These are phyloP conservation scores for Momotus momota DNA, from an alignment of 2,797 vertebrate genomes.

Conservation along the genomic window DNA sequence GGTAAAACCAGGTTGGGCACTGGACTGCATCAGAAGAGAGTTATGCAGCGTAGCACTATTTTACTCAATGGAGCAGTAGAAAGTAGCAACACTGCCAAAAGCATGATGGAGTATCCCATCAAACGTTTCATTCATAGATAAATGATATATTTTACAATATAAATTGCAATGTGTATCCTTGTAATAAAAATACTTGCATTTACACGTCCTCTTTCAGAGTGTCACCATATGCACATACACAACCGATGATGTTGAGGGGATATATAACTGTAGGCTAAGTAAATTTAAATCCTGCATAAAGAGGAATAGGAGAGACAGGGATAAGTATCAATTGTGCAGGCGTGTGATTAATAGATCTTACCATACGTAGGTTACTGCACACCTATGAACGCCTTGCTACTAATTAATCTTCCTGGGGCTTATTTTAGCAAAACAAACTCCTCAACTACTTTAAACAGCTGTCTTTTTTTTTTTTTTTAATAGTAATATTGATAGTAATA, in stretches of 20 bases:
- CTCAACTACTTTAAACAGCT: background rate
- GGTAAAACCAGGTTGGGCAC: background rate
- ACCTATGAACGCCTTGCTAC: background rate
- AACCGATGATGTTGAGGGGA: background rate
- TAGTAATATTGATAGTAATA: background rate
- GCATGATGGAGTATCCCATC: fast-evolving
- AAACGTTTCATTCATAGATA: background rate
- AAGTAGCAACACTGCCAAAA: background rate
- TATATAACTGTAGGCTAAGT: background rate
- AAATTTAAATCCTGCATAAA: background rate
- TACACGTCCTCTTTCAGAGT: background rate
- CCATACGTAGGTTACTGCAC: background rate
- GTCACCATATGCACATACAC: background rate
- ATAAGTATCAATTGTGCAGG: background rate
- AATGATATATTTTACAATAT: background rate
- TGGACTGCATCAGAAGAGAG: background rate
- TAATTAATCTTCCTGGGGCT: background rate
- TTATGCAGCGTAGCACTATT: background rate
- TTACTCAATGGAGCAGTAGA: background rate
- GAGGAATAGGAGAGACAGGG: background rate
- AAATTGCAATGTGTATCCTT: background rate
- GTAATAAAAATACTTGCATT: background rate
- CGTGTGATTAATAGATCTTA: background rate
- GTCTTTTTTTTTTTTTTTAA: background rate
- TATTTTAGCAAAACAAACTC: background rate